Conservation (phyloP, 2,888 invertebrate genomes). For the Euphydryas editha region DNA sequence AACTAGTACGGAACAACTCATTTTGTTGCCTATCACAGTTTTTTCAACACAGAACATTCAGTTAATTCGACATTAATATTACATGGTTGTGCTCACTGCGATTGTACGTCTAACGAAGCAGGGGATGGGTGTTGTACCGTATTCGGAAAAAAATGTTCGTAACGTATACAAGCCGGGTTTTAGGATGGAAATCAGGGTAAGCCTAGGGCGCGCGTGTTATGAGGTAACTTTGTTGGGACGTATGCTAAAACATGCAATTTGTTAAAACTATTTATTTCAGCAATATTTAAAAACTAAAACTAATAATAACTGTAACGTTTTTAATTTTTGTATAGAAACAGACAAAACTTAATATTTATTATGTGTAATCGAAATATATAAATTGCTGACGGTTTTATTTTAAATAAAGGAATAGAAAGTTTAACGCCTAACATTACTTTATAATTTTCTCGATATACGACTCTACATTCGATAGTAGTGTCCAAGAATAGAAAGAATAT, state of each 20-base stretch:
- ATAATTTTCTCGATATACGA: neutral
- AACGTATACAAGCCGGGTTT: conserved; percentile 48
- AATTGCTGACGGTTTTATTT: too few species aligned
- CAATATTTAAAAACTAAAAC: neutral
- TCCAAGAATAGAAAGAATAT: conserved; percentile 2
- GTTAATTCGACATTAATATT: neutral
- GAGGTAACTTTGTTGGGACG: conserved; percentile 42
- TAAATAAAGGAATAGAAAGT: too few species aligned
- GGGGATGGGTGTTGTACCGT: neutral
- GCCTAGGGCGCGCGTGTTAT: conserved; percentile 37
- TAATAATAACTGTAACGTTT: neutral
- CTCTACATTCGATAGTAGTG: neutral
- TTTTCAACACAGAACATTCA: conserved; percentile 3
- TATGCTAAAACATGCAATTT: neutral
- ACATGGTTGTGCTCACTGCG: conserved; percentile 7
- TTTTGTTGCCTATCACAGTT: conserved; percentile 32
- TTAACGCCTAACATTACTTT: neutral
- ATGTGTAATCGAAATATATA: too few species aligned
- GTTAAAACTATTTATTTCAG: neutral
- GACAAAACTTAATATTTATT: too few species aligned
- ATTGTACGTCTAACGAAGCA: neutral
- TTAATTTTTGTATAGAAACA: too few species aligned
- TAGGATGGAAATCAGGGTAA: conserved; percentile 56
- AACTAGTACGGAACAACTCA: conserved; percentile 63
- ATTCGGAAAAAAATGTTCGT: conserved; percentile 37